phyloP scores from a whole-genome alignment of 92 coral and sea anemone genomes.

The Porites evermanni region DNA sequence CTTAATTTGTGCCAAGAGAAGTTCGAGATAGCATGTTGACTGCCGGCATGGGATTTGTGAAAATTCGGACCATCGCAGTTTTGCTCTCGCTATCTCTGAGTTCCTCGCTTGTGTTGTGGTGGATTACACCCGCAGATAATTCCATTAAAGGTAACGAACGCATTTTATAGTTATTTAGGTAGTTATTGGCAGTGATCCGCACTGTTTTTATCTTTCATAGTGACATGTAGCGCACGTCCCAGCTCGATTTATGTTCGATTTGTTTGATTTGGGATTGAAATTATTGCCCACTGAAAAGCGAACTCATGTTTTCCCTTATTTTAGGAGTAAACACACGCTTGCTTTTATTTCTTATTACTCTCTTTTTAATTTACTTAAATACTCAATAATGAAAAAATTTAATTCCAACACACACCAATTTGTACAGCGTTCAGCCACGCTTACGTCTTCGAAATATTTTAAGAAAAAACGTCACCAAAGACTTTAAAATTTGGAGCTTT shows the following conservation, averaged over 20 bases:
- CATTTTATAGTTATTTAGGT: not conserved
- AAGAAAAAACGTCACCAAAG: not conserved
- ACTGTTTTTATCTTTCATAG: not conserved
- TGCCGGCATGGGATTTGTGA: constrained; percentile 66
- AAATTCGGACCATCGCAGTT: constrained; percentile 66
- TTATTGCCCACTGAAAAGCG: not conserved
- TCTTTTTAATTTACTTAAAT: not conserved
- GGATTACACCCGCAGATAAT: constrained; percentile 73
- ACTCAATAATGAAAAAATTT: not conserved
- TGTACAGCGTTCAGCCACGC: not conserved
- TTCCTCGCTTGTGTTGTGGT: constrained; percentile 76
- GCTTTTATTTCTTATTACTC: not conserved
- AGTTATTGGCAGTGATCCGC: not conserved
- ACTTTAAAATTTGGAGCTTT: not conserved
- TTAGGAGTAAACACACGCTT: not conserved
- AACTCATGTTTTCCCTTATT: not conserved
- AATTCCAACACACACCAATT: not conserved
- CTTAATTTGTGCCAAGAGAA: constrained; percentile 25
- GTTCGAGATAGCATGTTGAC: constrained; percentile 52
- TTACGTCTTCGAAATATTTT: not conserved
- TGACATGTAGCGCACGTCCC: not conserved
- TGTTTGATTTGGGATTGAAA: not conserved
- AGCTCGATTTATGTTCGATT: constrained; percentile 2
- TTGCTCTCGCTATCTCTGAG: constrained; percentile 70
- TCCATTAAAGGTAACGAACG: constrained; percentile 32